These are phyloP conservation scores for Barbus barbus DNA, from an alignment of 2,113 vertebrate genomes.

Conservation along the genomic window DNA sequence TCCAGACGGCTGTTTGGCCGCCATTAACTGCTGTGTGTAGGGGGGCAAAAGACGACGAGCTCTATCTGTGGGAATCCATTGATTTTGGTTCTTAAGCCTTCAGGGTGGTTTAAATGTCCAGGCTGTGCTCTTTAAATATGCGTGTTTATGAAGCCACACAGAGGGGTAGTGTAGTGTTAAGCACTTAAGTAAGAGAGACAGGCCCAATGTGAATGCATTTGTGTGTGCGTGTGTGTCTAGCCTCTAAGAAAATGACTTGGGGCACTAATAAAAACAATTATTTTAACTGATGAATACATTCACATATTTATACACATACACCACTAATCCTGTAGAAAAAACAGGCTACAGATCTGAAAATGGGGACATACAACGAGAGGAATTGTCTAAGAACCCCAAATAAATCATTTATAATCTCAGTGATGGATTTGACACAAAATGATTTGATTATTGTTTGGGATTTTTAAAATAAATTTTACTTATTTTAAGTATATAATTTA, in stretches of 20 bases:
- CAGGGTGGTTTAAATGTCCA: background rate
- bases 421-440: background rate
- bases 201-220: background rate
- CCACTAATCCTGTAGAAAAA: background rate
- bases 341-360: background rate
- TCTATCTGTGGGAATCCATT: constrained; percentile 21
- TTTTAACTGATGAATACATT: constrained; percentile 1
- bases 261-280: constrained; percentile 15
- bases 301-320: background rate
- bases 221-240: background rate
- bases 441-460: background rate
- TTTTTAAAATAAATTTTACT: background rate
- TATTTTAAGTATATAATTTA: background rate
- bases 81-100: constrained; percentile 20
- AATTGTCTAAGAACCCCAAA: no score
- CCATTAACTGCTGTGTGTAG: constrained; percentile 14
- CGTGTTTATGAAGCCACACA: constrained; percentile 6
- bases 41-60: background rate
- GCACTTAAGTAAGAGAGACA: constrained; percentile 18
- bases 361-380: background rate
- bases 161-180: background rate
- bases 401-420: no score
- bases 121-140: constrained; percentile 39
- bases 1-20: constrained; percentile 1
- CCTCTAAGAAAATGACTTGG: background rate